These are phyloP conservation scores for Mugil cephalus DNA, from an alignment of 2,113 vertebrate genomes.

Conservation along the genomic window DNA sequence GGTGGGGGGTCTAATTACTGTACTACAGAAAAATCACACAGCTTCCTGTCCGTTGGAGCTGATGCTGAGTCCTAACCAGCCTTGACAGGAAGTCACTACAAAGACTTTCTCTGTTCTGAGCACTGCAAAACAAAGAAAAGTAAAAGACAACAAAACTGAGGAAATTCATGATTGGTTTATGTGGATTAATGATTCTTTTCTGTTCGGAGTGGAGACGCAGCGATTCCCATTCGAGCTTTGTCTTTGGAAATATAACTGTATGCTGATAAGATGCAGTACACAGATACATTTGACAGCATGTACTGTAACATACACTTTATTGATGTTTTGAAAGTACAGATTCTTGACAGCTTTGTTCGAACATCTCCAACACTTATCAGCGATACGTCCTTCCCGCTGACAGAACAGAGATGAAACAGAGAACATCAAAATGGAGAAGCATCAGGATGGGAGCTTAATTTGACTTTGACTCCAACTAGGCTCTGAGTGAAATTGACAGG, in stretches of 20 bases:
- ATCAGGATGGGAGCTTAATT: constrained; percentile 56
- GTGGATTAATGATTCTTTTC: constrained; percentile 45
- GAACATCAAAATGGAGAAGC: constrained; percentile 64
- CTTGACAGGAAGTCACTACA: constrained; percentile 95
- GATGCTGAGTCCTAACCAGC: constrained; percentile 91
- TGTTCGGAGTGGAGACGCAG: constrained; percentile 20
- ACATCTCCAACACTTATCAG: constrained; percentile 53
- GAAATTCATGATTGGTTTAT: constrained; percentile 42
- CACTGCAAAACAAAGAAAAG: constrained; percentile 74
- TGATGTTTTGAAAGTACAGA: constrained; percentile 66
- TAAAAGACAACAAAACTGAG: constrained; percentile 64
- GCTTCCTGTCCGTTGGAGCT: constrained; percentile 88
- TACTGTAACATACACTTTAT: constrained; percentile 31
- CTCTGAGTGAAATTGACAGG: constrained; percentile 70
- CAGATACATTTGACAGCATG: constrained; percentile 45
- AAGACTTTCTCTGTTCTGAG: constrained; percentile 90
- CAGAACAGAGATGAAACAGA: constrained; percentile 68
- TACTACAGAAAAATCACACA: constrained; percentile 90
- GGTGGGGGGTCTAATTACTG: constrained; percentile 95
- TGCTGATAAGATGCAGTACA: constrained; percentile 22
- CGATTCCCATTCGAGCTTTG: constrained; percentile 19
- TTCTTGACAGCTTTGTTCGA: constrained; percentile 62
- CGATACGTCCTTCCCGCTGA: constrained; percentile 45
- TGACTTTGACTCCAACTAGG: constrained; percentile 64
- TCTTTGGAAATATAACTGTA: constrained; percentile 29